Evolutionary conservation across 2,797 vertebrate species (phyloP), one percentile per base, ranked within the genome.

Genomic region (Sardinella longiceps): DNA sequence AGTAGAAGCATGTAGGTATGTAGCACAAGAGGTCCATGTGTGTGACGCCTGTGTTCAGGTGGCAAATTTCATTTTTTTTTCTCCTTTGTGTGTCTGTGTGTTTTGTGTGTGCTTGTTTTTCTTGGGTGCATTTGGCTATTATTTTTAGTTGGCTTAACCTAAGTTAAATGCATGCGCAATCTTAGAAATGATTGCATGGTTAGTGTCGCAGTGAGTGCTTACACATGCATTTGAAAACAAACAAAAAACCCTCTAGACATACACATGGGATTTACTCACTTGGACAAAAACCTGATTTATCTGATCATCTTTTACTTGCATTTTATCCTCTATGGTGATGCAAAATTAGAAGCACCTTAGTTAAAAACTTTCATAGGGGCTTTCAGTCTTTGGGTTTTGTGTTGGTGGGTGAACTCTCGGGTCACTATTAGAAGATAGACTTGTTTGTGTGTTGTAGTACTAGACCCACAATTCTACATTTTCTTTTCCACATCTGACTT

Each of bases 1-100:
- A 37, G 81, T 43, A 60, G 63, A 50, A 11, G 82, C 66, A 50
- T 51, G 82, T 83, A 28, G 58, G 82, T 60, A 81, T 85, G 37
- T 77, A 77, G 70, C 46, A 43, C 33, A 39, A 43, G 53, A n/a
- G 53, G 20, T 58, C 23, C 23, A 74, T 77, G 20, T 77, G 33
- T 77, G 70, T 70, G 30, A 12, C 10, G 0, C 25, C 37, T 43
- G 70, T 39, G 70, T 70, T 23, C 3, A 25, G 70, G 33, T 43
- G 63, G 58, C 58, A 53, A 23, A 53, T 3, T 53, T 18, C 20
- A 3, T 74, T 39, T 39, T 20, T 10, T 28, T 39, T 39, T 7
- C 11, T 6, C 18, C 33, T 11, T 37, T 66, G 25, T 9, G 20
- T 77, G 39, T 77, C 7, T 33, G 46, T 48, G 46, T 10, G 45